Conservation (phyloP, 2,888 invertebrate genomes). For the Chrysolina oricalcia region DNA sequence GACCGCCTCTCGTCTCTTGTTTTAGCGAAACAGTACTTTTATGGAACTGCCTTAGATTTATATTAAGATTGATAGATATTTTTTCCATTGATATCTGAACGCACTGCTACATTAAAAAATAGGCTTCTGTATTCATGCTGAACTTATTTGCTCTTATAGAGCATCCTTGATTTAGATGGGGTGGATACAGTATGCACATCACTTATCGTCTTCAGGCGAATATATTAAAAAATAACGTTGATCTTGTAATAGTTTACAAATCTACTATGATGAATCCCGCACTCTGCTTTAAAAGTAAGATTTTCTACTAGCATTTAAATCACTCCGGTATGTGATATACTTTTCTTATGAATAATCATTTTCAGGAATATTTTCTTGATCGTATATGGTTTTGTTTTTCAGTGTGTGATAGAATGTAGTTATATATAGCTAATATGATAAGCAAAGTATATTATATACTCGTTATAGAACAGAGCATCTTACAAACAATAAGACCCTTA, state of each 20-base stretch:
- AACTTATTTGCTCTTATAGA: conserved; percentile 43
- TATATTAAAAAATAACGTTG: conserved; percentile 8
- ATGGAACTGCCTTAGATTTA: conserved; percentile 33
- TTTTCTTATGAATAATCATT: conserved; percentile 33
- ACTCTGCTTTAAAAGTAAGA: conserved; percentile 58
- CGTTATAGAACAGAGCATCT: conserved; percentile 28
- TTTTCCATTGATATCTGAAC: conserved; percentile 17
- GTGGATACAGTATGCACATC: conserved; percentile 42
- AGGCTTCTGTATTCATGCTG: conserved; percentile 24
- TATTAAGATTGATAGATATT: conserved; percentile 22
- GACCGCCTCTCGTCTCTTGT: conserved; percentile 7
- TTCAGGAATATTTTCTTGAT: conserved; percentile 22
- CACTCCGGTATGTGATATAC: conserved; percentile 42
- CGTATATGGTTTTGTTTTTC: conserved; percentile 21
- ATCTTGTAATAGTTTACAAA: conserved; percentile 59
- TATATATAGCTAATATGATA: neutral
- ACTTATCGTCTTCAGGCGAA: conserved; percentile 5
- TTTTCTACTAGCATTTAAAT: conserved; percentile 55
- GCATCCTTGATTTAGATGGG: conserved; percentile 36
- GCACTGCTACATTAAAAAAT: conserved; percentile 26
- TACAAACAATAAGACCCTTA: conserved; percentile 19
- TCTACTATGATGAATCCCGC: conserved; percentile 56
- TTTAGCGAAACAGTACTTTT: conserved; percentile 13
- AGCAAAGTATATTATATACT: conserved; percentile 39
- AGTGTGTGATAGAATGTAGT: conserved; percentile 29